These are phyloP conservation scores for Drosophila watanabei DNA, from an alignment of 1,140 invertebrate genomes.

Conservation along the genomic window DNA sequence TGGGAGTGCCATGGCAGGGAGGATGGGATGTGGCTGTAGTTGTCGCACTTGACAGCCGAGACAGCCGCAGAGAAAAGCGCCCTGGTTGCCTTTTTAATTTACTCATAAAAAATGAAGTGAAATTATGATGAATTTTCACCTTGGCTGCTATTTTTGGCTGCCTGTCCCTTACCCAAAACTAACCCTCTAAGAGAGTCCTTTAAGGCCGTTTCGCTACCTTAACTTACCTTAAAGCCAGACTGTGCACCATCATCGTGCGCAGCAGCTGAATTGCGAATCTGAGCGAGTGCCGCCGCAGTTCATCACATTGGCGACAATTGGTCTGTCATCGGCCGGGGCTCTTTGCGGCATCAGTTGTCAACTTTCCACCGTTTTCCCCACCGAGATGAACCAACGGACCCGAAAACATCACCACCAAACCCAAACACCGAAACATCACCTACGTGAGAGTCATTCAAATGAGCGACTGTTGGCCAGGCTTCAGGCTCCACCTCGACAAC, in stretches of 20 bases:
- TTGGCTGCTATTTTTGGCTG: slow-evolving; percentile 41
- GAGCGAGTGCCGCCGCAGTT: not conserved
- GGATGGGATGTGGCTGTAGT: slow-evolving; percentile 1
- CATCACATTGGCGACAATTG: slow-evolving; percentile 40
- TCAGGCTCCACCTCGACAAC: slow-evolving; percentile 8
- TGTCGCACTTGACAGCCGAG: slow-evolving; percentile 22
- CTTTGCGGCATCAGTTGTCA: slow-evolving; percentile 36
- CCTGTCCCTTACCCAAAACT: slow-evolving; percentile 1
- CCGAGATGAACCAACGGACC: slow-evolving; percentile 1
- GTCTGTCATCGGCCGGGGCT: slow-evolving; percentile 23
- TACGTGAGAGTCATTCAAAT: slow-evolving; percentile 64
- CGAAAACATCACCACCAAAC: not conserved
- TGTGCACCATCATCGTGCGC: slow-evolving; percentile 2
- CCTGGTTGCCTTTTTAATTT: slow-evolving; percentile 70
- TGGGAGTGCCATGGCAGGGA: not conserved
- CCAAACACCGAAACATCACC: slow-evolving; percentile 14
- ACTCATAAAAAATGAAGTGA: slow-evolving; percentile 62
- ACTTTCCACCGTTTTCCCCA: slow-evolving; percentile 7
- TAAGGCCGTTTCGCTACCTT: not conserved
- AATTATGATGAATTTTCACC: slow-evolving; percentile 60
- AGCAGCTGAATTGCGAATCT: slow-evolving; percentile 1
- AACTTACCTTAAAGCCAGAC: not conserved
- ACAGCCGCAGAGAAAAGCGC: not conserved
- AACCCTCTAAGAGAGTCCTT: not conserved
- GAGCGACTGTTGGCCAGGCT: not conserved